Evolutionary conservation across 2,797 vertebrate genomes (phyloP), one percentile per base, ranked within the genome.

Genomic region (Stomatorhinus walkeri): DNA sequence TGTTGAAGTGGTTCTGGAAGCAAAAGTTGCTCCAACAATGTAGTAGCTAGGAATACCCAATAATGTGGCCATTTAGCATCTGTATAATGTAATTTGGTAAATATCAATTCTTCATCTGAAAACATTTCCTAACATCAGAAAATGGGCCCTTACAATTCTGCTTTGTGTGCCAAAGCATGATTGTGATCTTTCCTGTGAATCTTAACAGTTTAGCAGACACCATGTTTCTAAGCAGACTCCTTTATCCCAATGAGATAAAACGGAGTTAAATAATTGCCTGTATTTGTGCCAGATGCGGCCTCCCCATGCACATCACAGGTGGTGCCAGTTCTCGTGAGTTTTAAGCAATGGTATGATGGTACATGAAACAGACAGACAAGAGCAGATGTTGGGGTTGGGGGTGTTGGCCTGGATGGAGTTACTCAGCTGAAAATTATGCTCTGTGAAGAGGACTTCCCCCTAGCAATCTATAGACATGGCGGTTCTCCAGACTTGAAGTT

Each of bases 351-450:
- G 7, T 46, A 19, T 46, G 72, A 46, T 19, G 72, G 72, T 79
- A n/a, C 28, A 72, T 72, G 28, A 72, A 16, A 72, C 36, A 46
- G 72, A 79, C 36, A 79, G 72, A 79, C 72, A 79, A 79, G 72
- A 79, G 72, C 72, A 79, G 72, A 79, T 79, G 72, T 79, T 14
- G 43, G 19, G 72, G 72, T 79, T 14, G 43, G 19, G 72, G 72
- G 36, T 43, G 72, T 79, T 46, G 40, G 72, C 72, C 72, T 79
- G 72, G 72, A 46, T 79, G 72, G 36, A 79, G 72, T 79, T 79
- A 79, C 72, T 79, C 72, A 46, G 72, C 40, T 79, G 72, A 79
- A 79, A 79, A 79, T 79, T 79, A 79, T 79, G 72, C 36, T 9
- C 72, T 46, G 72, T n/a, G 32, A 79, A n/a, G 14, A 79, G 19